phyloP scores from a whole-genome alignment of 2,797 vertebrate genomes.

The Phrynocephalus vlangalii region DNA sequence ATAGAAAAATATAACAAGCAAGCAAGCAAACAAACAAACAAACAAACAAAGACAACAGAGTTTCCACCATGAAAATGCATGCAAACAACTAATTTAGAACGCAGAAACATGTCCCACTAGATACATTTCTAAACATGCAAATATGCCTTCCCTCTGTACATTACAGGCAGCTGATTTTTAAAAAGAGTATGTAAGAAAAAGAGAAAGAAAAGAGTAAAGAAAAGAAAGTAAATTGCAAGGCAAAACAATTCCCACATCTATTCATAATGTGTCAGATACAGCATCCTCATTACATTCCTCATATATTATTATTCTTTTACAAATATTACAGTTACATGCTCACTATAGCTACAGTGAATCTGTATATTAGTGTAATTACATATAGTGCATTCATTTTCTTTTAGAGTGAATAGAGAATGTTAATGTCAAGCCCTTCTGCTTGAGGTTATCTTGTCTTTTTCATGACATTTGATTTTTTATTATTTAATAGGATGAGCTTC shows the following conservation, averaged over 20 bases:
- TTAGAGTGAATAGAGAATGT: not conserved
- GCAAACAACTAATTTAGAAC: not conserved
- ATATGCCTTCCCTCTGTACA: not conserved
- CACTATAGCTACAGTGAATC: not conserved
- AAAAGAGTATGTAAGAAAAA: not conserved
- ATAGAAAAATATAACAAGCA: not conserved
- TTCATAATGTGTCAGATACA: not conserved
- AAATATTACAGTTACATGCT: not conserved
- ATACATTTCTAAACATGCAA: not conserved
- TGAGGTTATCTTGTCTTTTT: not conserved
- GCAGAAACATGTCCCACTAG: not conserved
- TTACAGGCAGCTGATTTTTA: constrained; percentile 11
- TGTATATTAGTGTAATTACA: not conserved
- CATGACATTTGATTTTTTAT: not conserved
- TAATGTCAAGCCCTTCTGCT: not conserved
- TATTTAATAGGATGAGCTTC: not conserved
- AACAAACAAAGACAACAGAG: not conserved
- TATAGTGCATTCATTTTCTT: not conserved
- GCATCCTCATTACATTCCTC: fast-evolving
- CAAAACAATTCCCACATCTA: constrained; percentile 6
- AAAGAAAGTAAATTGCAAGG: not conserved
- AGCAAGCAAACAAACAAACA: too few relatives aligned
- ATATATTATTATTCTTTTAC: not conserved
- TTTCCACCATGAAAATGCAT: not conserved
- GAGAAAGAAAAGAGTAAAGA: not conserved